Percentiles rank a stretch among this genome's conserved stretches.
Conservation (phyloP, 2,113 vertebrate species). For the Sminthopsis crassicaudata region DNA sequence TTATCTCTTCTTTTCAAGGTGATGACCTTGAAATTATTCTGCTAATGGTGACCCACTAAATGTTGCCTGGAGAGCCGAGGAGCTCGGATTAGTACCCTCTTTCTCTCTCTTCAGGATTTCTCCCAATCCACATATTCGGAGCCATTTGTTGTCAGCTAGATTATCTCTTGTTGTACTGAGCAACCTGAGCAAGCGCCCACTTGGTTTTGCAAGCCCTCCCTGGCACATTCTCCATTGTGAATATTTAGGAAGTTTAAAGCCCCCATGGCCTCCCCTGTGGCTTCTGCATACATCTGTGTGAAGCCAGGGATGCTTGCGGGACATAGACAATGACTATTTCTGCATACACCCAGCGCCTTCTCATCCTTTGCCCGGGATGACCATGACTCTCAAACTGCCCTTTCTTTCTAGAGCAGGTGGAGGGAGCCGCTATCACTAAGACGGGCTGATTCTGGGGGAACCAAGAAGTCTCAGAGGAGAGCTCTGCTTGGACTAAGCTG, state of each 20-base stretch:
- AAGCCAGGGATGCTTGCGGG: neutral
- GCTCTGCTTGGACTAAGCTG: slow-evolving; percentile 52
- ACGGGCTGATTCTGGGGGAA: slow-evolving; percentile 62
- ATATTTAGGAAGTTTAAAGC: too few relatives aligned
- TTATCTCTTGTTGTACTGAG: neutral
- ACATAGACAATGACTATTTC: neutral
- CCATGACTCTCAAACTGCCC: neutral
- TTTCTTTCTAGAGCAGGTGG: slow-evolving; percentile 39
- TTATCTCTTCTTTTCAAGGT: slow-evolving; percentile 20
- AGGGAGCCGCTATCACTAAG: neutral
- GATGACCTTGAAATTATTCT: neutral
- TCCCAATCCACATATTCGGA: neutral
- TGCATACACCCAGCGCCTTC: neutral
- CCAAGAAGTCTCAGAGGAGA: neutral
- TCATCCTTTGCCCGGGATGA: neutral
- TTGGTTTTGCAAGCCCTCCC: neutral
- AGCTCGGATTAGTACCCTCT: neutral
- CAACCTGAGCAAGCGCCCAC: neutral
- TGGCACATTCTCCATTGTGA: neutral
- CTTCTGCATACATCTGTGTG: neutral
- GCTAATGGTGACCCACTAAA: slow-evolving; percentile 30
- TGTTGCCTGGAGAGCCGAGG: slow-evolving; percentile 17
- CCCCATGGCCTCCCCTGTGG: too few relatives aligned
- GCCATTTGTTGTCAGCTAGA: too few relatives aligned
- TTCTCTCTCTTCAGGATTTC: slow-evolving; percentile 23